These are phyloP conservation scores for Salvelinus namaycush DNA, from an alignment of 2,113 vertebrate genomes.

Conservation along the genomic window DNA sequence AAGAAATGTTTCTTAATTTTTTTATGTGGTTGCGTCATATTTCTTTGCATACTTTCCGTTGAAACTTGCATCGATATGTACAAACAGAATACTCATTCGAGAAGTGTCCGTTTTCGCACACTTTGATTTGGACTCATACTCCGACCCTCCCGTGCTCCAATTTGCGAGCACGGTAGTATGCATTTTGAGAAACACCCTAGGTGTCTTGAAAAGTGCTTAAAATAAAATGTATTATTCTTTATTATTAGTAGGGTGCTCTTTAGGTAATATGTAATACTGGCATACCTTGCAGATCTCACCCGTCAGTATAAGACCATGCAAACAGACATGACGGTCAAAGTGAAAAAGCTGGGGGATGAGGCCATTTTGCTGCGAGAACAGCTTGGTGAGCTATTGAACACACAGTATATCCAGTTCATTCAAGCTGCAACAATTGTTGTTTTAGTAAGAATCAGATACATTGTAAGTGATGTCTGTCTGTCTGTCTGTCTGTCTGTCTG, in stretches of 20 bases:
- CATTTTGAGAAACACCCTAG: too few species aligned
- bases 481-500: not conserved
- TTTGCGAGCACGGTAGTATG: too few species aligned
- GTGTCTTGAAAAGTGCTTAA: too few species aligned
- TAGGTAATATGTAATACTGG: slow-evolving; percentile 1
- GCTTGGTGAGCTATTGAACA: slow-evolving; percentile 58
- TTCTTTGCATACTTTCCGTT: too few species aligned
- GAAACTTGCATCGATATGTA: too few species aligned
- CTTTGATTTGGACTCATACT: too few species aligned
- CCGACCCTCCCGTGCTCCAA: too few species aligned
- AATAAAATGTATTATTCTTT: too few species aligned
- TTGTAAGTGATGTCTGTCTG: not conserved
- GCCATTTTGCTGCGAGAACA: slow-evolving; percentile 60
- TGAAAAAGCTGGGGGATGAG: slow-evolving; percentile 64
- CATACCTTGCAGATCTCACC: slow-evolving; percentile 68
- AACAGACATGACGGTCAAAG: slow-evolving; percentile 51
- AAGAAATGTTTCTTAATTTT: too few species aligned
- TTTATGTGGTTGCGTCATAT: too few species aligned
- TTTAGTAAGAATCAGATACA: not conserved
- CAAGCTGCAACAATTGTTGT: not conserved
- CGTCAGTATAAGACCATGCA: slow-evolving; percentile 64
- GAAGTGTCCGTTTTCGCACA: too few species aligned
- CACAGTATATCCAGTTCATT: not conserved
- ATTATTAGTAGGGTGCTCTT: not conserved
- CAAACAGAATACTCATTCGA: too few species aligned